Percentiles rank a stretch among this genome's conserved stretches.
These are phyloP conservation scores for Gymnothorax reevesii DNA, from an alignment of 2,797 vertebrate genomes.

Conservation along the genomic window DNA sequence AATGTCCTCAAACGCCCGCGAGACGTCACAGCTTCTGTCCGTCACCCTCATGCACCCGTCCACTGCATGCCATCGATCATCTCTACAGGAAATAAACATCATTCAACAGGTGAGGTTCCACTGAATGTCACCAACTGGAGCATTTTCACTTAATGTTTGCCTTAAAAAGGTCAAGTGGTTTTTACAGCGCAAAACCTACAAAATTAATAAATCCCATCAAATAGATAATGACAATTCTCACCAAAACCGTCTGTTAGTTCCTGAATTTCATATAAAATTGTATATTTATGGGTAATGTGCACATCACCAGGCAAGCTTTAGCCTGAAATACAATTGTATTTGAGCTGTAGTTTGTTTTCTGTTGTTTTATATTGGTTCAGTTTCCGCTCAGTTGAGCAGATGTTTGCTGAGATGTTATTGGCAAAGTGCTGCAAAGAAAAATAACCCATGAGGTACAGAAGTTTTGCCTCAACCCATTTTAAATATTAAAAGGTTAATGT, in stretches of 20 bases:
- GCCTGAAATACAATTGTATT: background rate
- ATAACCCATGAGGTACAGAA: background rate
- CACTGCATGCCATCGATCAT: slow-evolving; percentile 61
- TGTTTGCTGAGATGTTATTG: background rate
- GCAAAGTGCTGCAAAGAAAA: background rate
- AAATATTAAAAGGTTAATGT: slow-evolving; percentile 5
- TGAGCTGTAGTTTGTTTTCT: background rate
- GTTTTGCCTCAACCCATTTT: background rate
- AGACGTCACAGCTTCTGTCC: slow-evolving; percentile 61
- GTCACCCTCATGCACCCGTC: slow-evolving; percentile 60
- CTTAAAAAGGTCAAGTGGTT: background rate
- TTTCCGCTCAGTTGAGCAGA: background rate
- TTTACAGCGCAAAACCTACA: background rate
- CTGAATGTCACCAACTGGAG: background rate
- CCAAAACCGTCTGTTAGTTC: background rate
- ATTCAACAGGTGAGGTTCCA: background rate
- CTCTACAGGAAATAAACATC: background rate
- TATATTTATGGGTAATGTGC: background rate
- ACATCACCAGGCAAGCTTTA: background rate
- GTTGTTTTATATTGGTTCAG: background rate
- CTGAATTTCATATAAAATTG: background rate
- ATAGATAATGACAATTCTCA: background rate
- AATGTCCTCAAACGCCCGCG: slow-evolving; percentile 54
- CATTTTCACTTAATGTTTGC: background rate
- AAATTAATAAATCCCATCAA: background rate